Percentiles rank a stretch among this genome's conserved stretches.
These are phyloP conservation scores for Ips nitidus DNA, from an alignment of 1,140 invertebrate genomes.

Conservation along the genomic window DNA sequence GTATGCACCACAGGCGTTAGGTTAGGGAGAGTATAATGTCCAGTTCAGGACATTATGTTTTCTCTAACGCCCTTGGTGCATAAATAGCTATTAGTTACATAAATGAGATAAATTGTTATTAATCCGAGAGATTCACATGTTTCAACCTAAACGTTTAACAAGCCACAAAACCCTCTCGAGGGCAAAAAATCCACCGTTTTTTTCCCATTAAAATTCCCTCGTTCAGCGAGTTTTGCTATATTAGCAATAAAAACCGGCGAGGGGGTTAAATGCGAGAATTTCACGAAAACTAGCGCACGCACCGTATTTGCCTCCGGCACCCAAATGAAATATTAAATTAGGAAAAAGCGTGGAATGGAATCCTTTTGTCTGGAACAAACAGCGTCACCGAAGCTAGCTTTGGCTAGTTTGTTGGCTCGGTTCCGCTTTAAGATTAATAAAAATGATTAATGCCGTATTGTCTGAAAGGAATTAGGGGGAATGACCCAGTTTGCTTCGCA, in stretches of 20 bases:
- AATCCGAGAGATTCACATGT: no score
- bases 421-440: slow-evolving; percentile 6
- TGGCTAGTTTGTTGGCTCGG: no score
- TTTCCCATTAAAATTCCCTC: slow-evolving; percentile 1
- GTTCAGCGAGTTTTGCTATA: background rate
- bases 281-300: background rate
- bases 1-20: no score
- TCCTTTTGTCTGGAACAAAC: background rate
- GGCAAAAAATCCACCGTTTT: background rate
- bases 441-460: slow-evolving; percentile 23
- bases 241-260: background rate
- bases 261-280: background rate
- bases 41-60: no score
- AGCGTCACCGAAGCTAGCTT: no score
- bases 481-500: background rate
- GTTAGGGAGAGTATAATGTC: no score
- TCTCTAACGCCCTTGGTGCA: no score
- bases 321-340: slow-evolving; percentile 3
- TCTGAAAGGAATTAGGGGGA: slow-evolving; percentile 12
- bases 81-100: no score
- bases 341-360: background rate
- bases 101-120: no score
- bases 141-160: no score
- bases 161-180: background rate
- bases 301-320: background rate